Evolutionary conservation across 2,797 vertebrate species (phyloP).

Genomic region (Falco concolor): DNA sequence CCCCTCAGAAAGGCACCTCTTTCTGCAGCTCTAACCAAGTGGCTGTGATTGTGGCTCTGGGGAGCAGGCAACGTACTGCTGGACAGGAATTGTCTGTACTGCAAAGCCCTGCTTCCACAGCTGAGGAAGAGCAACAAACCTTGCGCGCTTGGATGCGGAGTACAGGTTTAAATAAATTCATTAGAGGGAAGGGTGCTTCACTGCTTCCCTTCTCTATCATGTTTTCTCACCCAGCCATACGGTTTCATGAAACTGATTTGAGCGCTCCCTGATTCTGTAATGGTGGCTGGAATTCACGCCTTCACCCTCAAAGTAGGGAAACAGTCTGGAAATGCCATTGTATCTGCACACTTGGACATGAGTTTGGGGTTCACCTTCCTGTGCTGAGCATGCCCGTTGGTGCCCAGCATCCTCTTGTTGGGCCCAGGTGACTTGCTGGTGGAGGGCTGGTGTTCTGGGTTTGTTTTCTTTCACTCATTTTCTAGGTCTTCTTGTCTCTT

Average conservation of each 20-base stretch:
- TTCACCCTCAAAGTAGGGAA: not conserved
- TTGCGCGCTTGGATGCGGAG: not conserved
- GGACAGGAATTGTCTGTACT: not conserved
- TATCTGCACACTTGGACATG: not conserved
- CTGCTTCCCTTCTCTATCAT: not conserved
- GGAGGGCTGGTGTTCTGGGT: slow-evolving; percentile 74
- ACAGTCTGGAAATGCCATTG: not conserved
- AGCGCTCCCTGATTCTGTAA: not conserved
- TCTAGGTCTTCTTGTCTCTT: slow-evolving; percentile 83
- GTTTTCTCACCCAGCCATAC: not conserved
- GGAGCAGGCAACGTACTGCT: not conserved
- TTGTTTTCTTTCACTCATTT: slow-evolving; percentile 81
- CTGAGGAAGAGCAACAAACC: not conserved
- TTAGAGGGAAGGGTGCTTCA: not conserved
- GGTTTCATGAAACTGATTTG: not conserved
- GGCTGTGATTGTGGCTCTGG: not conserved
- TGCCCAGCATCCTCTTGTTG: not conserved
- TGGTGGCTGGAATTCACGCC: not conserved
- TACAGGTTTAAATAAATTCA: not conserved
- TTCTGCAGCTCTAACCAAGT: not conserved
- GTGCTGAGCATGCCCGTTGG: slow-evolving; percentile 59
- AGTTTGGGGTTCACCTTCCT: not conserved
- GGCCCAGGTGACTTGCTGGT: slow-evolving; percentile 66
- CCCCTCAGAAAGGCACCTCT: not conserved
- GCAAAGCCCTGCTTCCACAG: not conserved